phyloP scores from a whole-genome alignment of 2,113 vertebrate genomes.

The Semnornis frantzii region DNA sequence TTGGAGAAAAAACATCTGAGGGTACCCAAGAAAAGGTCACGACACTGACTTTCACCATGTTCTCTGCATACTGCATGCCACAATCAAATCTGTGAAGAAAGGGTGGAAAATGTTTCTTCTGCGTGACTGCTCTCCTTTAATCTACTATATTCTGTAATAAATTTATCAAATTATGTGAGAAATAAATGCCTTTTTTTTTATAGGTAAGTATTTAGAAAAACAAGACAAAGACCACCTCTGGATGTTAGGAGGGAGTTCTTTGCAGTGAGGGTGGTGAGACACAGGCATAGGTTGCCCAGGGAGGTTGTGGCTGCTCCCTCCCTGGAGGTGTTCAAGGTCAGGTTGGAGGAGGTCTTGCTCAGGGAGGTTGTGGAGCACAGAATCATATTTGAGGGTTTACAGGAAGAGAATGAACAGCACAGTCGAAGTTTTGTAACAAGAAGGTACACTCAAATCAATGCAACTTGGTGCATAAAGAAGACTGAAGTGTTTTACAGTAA shows the following conservation, averaged over 20 bases:
- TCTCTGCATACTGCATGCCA: neutral
- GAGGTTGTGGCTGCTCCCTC: too few relatives aligned
- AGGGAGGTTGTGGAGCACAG: too few relatives aligned
- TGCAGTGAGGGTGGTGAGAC: too few relatives aligned
- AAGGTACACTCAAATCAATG: neutral
- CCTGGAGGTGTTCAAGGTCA: too few relatives aligned
- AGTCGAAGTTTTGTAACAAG: neutral
- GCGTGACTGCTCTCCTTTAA: neutral
- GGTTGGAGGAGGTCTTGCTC: too few relatives aligned
- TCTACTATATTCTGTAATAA: neutral
- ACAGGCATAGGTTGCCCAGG: too few relatives aligned
- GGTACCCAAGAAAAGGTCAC: neutral
- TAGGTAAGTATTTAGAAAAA: neutral
- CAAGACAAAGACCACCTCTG: neutral
- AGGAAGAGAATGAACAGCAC: neutral
- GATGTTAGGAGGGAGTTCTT: too few relatives aligned
- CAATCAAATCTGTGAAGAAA: neutral
- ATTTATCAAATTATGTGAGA: neutral
- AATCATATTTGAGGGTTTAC: neutral
- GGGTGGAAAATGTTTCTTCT: neutral
- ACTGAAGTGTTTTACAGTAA: neutral
- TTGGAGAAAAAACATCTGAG: neutral
- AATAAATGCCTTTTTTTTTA: neutral
- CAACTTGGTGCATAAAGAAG: neutral
- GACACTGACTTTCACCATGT: neutral